Percentiles rank a stretch among this genome's conserved stretches.
phyloP scores from a whole-genome alignment of 1,140 invertebrate species.

The Oreohelix idahoensis region DNA sequence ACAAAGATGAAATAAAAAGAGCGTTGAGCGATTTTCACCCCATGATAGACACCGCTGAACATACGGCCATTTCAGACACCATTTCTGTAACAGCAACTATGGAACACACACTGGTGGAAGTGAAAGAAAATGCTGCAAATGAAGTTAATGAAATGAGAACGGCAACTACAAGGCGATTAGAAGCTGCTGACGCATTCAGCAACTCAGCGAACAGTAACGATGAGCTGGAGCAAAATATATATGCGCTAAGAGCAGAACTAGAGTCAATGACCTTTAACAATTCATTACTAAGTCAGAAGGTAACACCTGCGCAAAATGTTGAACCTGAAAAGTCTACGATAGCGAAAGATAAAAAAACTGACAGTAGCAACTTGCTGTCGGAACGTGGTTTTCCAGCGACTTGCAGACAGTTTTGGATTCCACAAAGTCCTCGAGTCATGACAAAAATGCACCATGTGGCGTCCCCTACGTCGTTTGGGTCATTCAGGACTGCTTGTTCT shows the following conservation, averaged over 20 bases:
- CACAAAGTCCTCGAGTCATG: neutral
- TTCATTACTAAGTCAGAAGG: neutral
- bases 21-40: neutral
- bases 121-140: neutral
- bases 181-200: neutral
- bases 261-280: neutral
- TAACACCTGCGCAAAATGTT: neutral
- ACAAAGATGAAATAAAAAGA: neutral
- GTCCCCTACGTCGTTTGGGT: neutral
- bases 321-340: neutral
- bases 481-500: neutral
- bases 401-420: neutral
- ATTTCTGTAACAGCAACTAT: neutral
- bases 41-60: neutral
- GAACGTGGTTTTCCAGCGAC: neutral
- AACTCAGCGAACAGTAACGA: neutral
- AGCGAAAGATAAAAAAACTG: neutral
- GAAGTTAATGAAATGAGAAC: neutral
- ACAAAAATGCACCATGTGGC: neutral
- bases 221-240: neutral
- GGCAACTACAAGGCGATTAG: neutral
- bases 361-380: neutral
- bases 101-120: neutral
- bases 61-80: neutral
- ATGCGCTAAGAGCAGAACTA: neutral